Conservation (phyloP, 2,888 invertebrate genomes). For the Corythucha ciliata region DNA sequence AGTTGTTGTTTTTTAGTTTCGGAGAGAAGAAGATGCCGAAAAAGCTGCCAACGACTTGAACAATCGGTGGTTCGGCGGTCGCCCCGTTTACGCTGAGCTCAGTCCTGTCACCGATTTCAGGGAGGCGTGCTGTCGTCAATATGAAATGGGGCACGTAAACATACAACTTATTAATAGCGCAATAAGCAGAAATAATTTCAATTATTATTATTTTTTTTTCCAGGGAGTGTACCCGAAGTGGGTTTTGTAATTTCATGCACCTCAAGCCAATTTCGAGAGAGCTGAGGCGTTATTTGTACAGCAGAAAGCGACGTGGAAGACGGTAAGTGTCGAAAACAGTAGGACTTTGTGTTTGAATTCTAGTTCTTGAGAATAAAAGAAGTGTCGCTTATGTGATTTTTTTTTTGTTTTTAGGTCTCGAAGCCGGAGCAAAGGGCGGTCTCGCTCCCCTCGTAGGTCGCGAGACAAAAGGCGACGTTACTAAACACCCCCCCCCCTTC, state of each 20-base stretch:
- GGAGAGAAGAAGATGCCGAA: conserved; percentile 96
- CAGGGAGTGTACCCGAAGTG: conserved; percentile 91
- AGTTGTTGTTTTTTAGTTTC: conserved; percentile 58
- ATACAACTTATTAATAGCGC: too few species aligned
- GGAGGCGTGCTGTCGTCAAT: conserved; percentile 98
- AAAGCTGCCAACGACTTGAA: conserved; percentile 94
- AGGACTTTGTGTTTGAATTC: too few species aligned
- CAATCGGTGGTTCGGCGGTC: conserved; percentile 97
- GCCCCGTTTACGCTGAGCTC: conserved; percentile 95
- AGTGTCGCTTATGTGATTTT: conserved; percentile 17
- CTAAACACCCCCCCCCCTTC: neutral
- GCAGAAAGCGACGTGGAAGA: conserved; percentile 40
- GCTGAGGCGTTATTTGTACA: conserved; percentile 63
- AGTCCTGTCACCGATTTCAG: conserved; percentile 99
- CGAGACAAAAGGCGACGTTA: conserved; percentile 28
- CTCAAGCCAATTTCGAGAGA: conserved; percentile 96
- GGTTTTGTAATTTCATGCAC: conserved; percentile 99
- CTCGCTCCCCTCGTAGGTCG: conserved; percentile 39
- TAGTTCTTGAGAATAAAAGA: too few species aligned
- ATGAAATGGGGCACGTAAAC: conserved; percentile 88
- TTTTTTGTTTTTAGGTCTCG: conserved; percentile 48
- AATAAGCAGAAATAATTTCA: too few species aligned
- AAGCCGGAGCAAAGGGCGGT: conserved; percentile 55
- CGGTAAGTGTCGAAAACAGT: conserved; percentile 23
- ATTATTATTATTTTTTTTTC: too few species aligned